Evolutionary conservation across 2,113 vertebrate genomes (phyloP), one percentile per base, ranked within the genome.

Genomic region (Tylochromis polylepis): DNA sequence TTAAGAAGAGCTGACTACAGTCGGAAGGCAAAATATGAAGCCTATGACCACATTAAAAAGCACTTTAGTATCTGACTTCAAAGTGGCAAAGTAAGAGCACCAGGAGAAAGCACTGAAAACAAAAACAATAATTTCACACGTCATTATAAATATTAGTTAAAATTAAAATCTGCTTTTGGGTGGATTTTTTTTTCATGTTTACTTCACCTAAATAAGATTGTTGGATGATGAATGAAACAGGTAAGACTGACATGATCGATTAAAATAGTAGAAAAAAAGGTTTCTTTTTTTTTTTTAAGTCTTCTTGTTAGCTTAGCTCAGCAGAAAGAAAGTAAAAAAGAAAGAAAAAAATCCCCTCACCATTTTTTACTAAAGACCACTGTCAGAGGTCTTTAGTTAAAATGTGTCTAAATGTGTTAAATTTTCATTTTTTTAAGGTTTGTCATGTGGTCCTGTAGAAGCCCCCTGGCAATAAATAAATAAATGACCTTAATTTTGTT

Each of bases 21-120:
- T 95, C 87, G 85, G 90, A 92, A 93, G 88, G 93, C 93, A 92
- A 94, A 93, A 93, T 92, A 93, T 94, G 94, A 93, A 95, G 88
- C 89, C 89, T 86, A 90, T 59, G 91, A 96, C 96, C 96, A 96
- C 96, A 97, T 97, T 94, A 97, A 96, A 96, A 94, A 87, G 70
- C 90, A 87, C 94, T 96, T 96, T 96, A 95, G 95, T 94, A 94
- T 95, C 90, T 90, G 79, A 95, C 96, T 96, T 97, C 96, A 97
- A 96, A 97, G 94, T 70, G 58, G 85, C 81, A 82, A 65, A 70
- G 82, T 22, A n/a, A 90, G 89, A 95, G 92, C 92, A 92, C 88
- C 93, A 93, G 90, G 87, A 94, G 92, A 90, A 91, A 92, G 83
- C 83, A 75, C 91, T 81, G 87, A 89, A 83, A 92, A 91, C 89